Conservation (phyloP, 1,140 invertebrate species). For the Oncopodura yosiiana region DNA sequence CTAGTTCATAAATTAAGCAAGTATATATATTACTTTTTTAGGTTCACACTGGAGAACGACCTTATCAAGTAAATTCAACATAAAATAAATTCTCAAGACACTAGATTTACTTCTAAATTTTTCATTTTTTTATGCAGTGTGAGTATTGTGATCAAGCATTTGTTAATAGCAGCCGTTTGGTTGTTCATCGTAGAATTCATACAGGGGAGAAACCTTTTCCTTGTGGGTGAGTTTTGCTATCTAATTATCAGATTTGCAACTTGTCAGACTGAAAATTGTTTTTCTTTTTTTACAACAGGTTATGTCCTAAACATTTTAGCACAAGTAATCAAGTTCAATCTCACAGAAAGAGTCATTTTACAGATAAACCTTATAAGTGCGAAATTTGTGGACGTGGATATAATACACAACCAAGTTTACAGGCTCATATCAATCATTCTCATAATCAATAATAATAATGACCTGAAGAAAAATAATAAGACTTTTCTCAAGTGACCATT, state of each 20-base stretch:
- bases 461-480: too few relatives aligned
- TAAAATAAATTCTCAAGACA: conserved; percentile 3
- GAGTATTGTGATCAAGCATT: conserved; percentile 27
- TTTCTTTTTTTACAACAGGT: too few relatives aligned
- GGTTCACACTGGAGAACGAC: conserved; percentile 20
- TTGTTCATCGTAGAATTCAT: conserved; percentile 34
- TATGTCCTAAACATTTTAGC: conserved; percentile 16
- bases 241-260: too few relatives aligned
- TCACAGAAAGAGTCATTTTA: conserved; percentile 21
- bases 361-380: conserved; percentile 9
- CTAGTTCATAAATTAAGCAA: not conserved
- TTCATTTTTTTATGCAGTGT: not conserved
- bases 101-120: not conserved
- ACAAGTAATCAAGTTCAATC: conserved; percentile 25
- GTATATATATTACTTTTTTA: conserved; percentile 1
- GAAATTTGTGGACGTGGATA: conserved; percentile 7
- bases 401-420: conserved; percentile 8
- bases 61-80: conserved; percentile 17
- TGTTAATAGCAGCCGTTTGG: conserved; percentile 26
- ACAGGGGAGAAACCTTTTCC: conserved; percentile 38
- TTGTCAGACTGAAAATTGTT: too few relatives aligned
- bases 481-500: too few relatives aligned
- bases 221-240: too few relatives aligned
- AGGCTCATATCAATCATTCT: conserved; percentile 8
- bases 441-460: not conserved